Evolutionary conservation across 2,113 vertebrate species (phyloP).

Genomic region (Sorex araneus): DNA sequence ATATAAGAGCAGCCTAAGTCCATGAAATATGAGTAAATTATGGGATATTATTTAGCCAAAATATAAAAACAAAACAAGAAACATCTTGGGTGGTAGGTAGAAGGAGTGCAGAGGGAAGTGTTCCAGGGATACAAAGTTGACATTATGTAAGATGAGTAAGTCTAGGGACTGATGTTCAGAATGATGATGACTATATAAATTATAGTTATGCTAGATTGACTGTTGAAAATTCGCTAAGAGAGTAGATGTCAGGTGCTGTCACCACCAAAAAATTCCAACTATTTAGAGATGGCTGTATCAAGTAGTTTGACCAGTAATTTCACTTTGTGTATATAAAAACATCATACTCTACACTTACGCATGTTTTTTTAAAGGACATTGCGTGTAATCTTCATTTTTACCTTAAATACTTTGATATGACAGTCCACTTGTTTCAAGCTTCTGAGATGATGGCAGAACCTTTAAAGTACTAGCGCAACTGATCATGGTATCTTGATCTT

Average conservation of each 20-base stretch:
- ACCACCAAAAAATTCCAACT: background rate
- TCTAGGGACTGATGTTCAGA: background rate
- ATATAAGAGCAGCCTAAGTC: background rate
- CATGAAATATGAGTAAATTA: background rate
- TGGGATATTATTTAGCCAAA: background rate
- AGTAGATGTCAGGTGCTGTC: background rate
- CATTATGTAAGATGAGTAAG: background rate
- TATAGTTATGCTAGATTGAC: background rate
- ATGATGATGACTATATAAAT: background rate
- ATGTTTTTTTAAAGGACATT: background rate
- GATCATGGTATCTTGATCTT: background rate
- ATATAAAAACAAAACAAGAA: background rate
- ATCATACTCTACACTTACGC: background rate
- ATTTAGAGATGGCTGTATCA: background rate
- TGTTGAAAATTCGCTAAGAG: background rate
- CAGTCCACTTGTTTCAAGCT: slow-evolving; percentile 16
- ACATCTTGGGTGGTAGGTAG: no score
- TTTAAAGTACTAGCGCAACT: background rate
- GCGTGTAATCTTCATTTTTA: background rate
- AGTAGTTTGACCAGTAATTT: background rate
- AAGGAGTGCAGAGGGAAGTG: background rate
- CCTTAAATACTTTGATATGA: slow-evolving; percentile 47
- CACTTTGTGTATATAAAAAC: background rate
- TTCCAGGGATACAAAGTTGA: background rate
- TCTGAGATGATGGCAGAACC: background rate